A percentile compares a stretch with the other conserved stretches of the same genome.
Conservation (phyloP, 30 jellyfish, hydroid and myxozoan species). For the Sanderia malayensis region DNA sequence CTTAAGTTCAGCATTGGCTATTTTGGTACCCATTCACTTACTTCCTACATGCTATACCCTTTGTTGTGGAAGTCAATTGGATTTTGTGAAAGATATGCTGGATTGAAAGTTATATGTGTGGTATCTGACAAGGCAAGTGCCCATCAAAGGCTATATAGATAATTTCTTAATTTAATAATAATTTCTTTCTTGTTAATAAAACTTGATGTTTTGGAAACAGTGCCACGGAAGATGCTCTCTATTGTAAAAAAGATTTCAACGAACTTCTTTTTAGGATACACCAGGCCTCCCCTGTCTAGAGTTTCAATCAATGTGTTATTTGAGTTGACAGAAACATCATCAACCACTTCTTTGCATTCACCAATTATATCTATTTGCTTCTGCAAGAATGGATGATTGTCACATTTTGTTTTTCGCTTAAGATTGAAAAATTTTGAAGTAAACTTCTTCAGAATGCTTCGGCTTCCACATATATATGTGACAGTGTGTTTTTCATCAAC, state of each 20-base stretch:
- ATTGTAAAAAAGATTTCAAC: conserved; percentile 20
- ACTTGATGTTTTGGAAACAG: conserved; percentile 12
- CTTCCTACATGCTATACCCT: conserved; percentile 25
- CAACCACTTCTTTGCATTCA: conserved; percentile 52
- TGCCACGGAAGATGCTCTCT: conserved; percentile 49
- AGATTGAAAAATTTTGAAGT: conserved; percentile 23
- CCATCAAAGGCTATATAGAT: conserved; percentile 34
- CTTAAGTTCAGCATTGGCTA: conserved; percentile 45
- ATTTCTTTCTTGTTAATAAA: conserved; percentile 29
- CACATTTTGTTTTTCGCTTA: conserved; percentile 32
- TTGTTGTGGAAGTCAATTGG: conserved; percentile 48
- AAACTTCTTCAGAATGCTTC: conserved; percentile 27
- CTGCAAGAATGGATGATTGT: conserved; percentile 41
- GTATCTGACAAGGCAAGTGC: conserved; percentile 56
- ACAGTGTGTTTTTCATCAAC: conserved; percentile 49
- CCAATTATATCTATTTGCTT: conserved; percentile 40
- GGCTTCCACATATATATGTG: conserved; percentile 53
- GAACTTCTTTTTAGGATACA: conserved; percentile 35
- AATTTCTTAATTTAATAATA: conserved; percentile 15
- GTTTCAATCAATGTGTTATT: conserved; percentile 22
- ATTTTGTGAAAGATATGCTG: conserved; percentile 39
- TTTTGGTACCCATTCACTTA: conserved; percentile 46
- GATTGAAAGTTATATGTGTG: conserved; percentile 35
- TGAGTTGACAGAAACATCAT: conserved; percentile 24
- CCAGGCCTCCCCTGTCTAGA: conserved; percentile 55